Percentiles rank a stretch among this genome's conserved stretches.
Conservation (phyloP, 2,113 vertebrate species). For the Ctenomys sociabilis region DNA sequence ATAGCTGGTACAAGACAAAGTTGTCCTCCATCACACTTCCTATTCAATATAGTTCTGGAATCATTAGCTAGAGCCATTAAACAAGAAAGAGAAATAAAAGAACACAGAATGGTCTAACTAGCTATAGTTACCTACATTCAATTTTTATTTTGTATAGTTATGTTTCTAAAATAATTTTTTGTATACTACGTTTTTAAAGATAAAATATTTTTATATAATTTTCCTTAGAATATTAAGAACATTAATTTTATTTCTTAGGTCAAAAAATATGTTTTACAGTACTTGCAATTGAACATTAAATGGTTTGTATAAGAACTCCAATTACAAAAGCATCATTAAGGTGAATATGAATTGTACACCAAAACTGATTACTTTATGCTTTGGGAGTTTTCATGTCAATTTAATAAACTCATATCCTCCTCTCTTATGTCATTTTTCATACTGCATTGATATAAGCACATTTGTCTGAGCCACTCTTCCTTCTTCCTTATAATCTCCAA, state of each 20-base stretch:
- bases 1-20: no score
- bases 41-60: no score
- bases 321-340: neutral
- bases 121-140: neutral
- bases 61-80: no score
- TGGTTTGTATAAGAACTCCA: neutral
- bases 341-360: neutral
- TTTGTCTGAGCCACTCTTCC: neutral
- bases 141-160: constrained; percentile 34
- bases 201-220: neutral
- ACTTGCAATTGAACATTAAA: neutral
- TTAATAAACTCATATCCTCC: neutral
- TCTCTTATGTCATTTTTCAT: neutral
- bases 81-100: constrained; percentile 43
- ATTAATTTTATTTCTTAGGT: neutral
- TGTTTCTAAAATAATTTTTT: constrained; percentile 37
- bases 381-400: neutral
- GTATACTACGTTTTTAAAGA: neutral
- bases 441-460: neutral
- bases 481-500: neutral
- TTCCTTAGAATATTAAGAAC: neutral
- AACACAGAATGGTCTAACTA: neutral
- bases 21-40: no score
- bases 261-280: neutral
- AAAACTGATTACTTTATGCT: neutral